These are phyloP conservation scores for Rhinolophus sinicus DNA, from an alignment of 2,113 vertebrate species.

Conservation along the genomic window DNA sequence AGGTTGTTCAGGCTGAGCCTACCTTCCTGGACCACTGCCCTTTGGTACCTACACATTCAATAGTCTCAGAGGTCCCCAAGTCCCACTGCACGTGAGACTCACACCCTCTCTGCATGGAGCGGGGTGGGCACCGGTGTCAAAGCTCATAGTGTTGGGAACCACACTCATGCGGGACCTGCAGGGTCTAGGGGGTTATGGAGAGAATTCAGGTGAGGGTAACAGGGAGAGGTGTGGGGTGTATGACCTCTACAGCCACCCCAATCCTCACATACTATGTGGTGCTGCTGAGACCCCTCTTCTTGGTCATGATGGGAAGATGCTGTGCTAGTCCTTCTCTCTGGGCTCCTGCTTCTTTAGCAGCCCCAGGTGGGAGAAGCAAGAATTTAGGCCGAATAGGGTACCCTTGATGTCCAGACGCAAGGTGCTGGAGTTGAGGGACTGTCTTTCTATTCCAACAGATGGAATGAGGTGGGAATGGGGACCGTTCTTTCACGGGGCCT, in stretches of 20 bases:
- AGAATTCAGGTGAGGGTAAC: neutral
- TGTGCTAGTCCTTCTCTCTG: no score
- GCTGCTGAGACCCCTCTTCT: neutral
- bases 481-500: neutral
- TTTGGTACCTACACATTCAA: neutral
- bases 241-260: neutral
- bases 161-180: rapidly evolving
- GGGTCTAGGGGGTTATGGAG: neutral
- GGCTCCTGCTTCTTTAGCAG: neutral
- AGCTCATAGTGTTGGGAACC: neutral
- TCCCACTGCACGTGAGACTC: neutral
- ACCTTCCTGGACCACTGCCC: no score
- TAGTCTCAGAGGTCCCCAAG: neutral
- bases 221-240: neutral
- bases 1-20: neutral
- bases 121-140: neutral
- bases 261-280: no score
- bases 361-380: neutral
- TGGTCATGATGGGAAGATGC: neutral
- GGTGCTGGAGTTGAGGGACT: no score
- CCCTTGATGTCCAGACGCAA: neutral
- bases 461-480: no score
- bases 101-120: no score
- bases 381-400: neutral
- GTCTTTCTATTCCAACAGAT: neutral